Evolutionary conservation across 2,888 invertebrate genomes (phyloP).

Genomic region (Zootermopsis nevadensis): DNA sequence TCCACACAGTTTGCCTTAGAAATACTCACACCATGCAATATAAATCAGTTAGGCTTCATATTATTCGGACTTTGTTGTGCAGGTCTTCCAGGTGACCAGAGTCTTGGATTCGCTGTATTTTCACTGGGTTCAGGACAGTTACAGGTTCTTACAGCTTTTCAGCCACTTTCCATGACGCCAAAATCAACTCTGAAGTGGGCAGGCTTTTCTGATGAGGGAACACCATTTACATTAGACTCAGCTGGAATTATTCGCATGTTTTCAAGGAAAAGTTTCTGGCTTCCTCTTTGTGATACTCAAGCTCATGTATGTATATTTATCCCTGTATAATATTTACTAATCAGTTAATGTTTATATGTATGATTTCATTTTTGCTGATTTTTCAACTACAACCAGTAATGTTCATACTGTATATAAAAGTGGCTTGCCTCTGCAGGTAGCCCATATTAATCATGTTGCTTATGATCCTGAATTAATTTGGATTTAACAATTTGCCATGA

Average conservation of each 20-base stretch:
- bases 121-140: slow-evolving; percentile 50
- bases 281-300: slow-evolving; percentile 81
- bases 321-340: too few relatives aligned
- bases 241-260: slow-evolving; percentile 80
- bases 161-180: slow-evolving; percentile 73
- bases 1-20: too few relatives aligned
- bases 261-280: slow-evolving; percentile 80
- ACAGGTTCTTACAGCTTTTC: slow-evolving; percentile 47
- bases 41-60: too few relatives aligned
- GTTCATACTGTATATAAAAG: too few relatives aligned
- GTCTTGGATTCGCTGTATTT: slow-evolving; percentile 64
- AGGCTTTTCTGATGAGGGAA: slow-evolving; percentile 84
- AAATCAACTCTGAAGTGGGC: slow-evolving; percentile 78
- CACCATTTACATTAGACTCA: slow-evolving; percentile 82
- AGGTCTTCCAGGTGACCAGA: slow-evolving; percentile 60
- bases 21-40: too few relatives aligned
- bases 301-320: slow-evolving; percentile 70
- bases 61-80: slow-evolving; percentile 53
- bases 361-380: neutral
- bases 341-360: too few relatives aligned
- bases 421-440: too few relatives aligned
- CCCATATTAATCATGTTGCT: too few relatives aligned
- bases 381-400: neutral
- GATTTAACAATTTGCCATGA: too few relatives aligned
- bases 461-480: too few relatives aligned